These are phyloP conservation scores for Odontesthes bonariensis DNA, from an alignment of 2,113 vertebrate genomes.

Conservation along the genomic window DNA sequence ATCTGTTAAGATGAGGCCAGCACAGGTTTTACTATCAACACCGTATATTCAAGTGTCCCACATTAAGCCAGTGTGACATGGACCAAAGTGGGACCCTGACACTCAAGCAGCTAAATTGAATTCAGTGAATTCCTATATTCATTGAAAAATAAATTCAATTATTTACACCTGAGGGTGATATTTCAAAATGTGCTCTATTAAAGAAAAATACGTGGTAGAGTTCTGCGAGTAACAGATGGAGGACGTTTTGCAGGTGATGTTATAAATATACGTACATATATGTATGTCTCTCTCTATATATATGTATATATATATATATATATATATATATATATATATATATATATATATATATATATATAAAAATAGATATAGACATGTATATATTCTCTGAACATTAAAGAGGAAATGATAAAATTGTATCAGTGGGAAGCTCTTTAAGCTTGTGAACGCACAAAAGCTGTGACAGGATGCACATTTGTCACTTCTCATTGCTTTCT, in stretches of 20 bases:
- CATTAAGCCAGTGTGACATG: background rate
- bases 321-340: too few relatives aligned
- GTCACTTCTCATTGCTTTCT: background rate
- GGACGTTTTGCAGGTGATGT: background rate
- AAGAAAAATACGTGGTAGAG: background rate
- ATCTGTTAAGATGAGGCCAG: background rate
- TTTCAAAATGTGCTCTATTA: background rate
- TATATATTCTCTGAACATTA: background rate
- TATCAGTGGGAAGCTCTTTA: background rate
- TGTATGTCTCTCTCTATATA: too few relatives aligned
- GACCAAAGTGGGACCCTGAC: background rate
- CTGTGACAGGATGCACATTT: background rate
- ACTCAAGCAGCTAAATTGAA: background rate
- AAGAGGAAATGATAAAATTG: background rate
- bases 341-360: too few relatives aligned
- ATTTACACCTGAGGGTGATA: constrained; percentile 6
- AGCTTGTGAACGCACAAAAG: background rate
- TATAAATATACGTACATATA: background rate
- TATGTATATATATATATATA: too few relatives aligned
- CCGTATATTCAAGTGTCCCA: constrained; percentile 7
- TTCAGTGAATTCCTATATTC: background rate
- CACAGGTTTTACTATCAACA: constrained; percentile 13
- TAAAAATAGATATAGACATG: too few relatives aligned
- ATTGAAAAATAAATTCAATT: background rate
- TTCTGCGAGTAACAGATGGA: background rate